Evolutionary conservation across 2,113 vertebrate genomes (phyloP), one percentile per base, ranked within the genome.

Genomic region (Macrotis lagotis): DNA sequence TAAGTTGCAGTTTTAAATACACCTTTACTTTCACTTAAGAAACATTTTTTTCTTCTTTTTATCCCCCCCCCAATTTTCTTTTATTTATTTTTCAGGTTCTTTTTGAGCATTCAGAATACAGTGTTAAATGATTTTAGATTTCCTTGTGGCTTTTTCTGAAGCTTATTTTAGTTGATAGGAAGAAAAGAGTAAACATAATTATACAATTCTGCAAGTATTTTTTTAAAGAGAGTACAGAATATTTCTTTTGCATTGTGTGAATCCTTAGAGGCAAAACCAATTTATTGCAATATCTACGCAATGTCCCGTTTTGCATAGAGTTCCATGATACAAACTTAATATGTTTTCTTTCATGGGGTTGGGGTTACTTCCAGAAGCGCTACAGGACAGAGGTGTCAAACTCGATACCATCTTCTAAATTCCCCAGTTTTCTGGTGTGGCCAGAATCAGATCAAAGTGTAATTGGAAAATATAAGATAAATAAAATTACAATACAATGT

Each of bases 1-100:
- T 14, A 96, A 14, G 25, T 1, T 59, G 25, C 52, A 95, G 49
- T 51, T 91, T 96, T 92, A n/a, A 47, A 11, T 89, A 94, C 37
- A 94, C 37, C 2, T 19, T 92, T 31, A 66, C 4, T 37, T 95
- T 96, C 94, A 90, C 25, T 89, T 51, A 90, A 88, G 26, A 94
- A 94, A 51, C 11, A 22, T 91, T 93, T 59, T 93, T 59, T 44
- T 94, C 50, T 48, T 37, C 59, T 19, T 92, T 91, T 9, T 95
- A 44, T 48, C 25, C 59, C 50, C 91, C 44, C 25, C 59, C 50
- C 91, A 47, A 83, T 12, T 90, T 48, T 59, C 50, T 9, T 16
- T 91, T 24, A 4, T 92, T 88, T 88, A 53, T 90, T 51, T 95
- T 93, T 92, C 89, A 92, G 93, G 14, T 89, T 22, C 74, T 59